Base-by-base conservation (phyloP, 2,888 invertebrate species). In the Beris morrisii region DNA sequence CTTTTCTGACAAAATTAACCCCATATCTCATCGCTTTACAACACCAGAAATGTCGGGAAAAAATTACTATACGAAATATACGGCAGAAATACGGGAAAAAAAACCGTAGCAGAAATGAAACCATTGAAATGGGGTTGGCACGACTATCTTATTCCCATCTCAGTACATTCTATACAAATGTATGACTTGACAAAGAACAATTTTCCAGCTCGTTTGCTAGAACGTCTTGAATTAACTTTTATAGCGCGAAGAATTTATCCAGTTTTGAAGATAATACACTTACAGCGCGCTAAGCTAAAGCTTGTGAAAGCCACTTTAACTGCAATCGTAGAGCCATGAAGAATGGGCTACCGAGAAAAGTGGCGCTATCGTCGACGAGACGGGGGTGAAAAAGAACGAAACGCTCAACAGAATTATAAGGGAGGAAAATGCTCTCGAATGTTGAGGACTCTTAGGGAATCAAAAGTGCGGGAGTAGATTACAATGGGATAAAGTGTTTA, bases 171-270 rank as follows among this genome's bases (percentile, higher is more conserved):
- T 46, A 28, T 30, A 45, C 46, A 11, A 28, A 11, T 38, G 61
- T 38, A 22, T 44, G 32, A 45, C 44, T 54, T 64, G 64, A 61
- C 65, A 63, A 68, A 66, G 64, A 65, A 57, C 68, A 68, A 68
- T 68, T 68, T 68, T 68, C 68, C 68, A 66, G 68, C 63, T 68
- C 68, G 68, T 68, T 68, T 68, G 65, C 50, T 57, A 63, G 56
- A 68, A 65, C 65, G 63, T 68, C 68, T 66, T 68, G 63, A 68
- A 68, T 68, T 68, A 68, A 63, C 68, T 68, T 68, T 68, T 65
- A 68, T 68, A 63, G 68, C 68, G 68, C 65, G 68, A 66, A 52
- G 65, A 65, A 65, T 65, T 68, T 68, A 65, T 68, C 65, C 65
- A 61, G 57, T 68, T 54, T 57, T 48, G 58, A 56, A 15, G 48